phyloP scores from a whole-genome alignment of 2,113 vertebrate species.

The Colinus virginianus region DNA sequence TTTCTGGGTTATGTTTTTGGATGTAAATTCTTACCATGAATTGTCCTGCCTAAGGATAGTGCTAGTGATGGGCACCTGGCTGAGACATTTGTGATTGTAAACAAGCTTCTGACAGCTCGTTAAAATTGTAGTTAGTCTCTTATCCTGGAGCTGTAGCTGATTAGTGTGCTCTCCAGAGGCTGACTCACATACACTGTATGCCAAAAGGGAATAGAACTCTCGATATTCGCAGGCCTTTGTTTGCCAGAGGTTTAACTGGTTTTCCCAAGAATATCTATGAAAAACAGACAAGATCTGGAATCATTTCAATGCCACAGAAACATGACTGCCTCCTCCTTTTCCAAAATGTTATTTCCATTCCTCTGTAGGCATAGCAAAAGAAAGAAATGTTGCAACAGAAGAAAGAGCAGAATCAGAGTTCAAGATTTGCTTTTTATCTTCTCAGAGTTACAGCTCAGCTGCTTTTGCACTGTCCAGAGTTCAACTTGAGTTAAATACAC shows the following conservation, averaged over 20 bases:
- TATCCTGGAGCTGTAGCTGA: slow-evolving; percentile 38
- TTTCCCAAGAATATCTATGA: slow-evolving; percentile 28
- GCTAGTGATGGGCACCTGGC: not conserved
- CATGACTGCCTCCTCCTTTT: not conserved
- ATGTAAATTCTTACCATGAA: not conserved
- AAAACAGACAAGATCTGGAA: slow-evolving; percentile 32
- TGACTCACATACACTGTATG: not conserved
- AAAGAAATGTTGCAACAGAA: not conserved
- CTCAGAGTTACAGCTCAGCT: not conserved
- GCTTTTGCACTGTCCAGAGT: slow-evolving; percentile 8
- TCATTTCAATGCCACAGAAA: slow-evolving; percentile 29
- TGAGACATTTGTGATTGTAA: slow-evolving; percentile 50
- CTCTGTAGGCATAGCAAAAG: not conserved
- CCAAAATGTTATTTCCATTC: slow-evolving; percentile 22
- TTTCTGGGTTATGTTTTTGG: not conserved
- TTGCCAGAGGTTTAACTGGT: slow-evolving; percentile 33
- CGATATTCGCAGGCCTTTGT: slow-evolving; percentile 18
- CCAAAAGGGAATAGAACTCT: not conserved
- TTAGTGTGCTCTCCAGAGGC: slow-evolving; percentile 40
- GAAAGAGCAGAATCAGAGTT: slow-evolving; percentile 13
- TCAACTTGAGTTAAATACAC: not conserved
- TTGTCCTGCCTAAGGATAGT: not conserved
- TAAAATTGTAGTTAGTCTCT: slow-evolving; percentile 7
- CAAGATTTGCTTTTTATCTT: slow-evolving; percentile 1
- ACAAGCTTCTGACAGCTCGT: slow-evolving; percentile 48